Evolutionary conservation across 1,140 invertebrate species (phyloP).

Genomic region (Ylistrum balloti): DNA sequence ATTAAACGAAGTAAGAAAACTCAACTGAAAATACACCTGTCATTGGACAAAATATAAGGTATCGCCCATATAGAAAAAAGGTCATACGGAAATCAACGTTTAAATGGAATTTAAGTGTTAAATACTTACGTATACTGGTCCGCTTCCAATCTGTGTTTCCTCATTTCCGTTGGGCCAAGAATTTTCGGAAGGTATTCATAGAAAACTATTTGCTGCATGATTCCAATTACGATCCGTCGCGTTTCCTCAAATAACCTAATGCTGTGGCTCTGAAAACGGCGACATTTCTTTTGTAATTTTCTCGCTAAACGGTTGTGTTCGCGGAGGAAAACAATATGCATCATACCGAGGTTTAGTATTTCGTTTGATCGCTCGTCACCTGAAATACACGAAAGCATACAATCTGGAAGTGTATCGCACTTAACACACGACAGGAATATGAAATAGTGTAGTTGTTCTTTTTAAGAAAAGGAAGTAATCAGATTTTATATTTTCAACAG

Average conservation of each 20-base stretch:
- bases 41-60: too few species aligned
- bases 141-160: conserved; percentile 86
- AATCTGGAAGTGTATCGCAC: too few species aligned
- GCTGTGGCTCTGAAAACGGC: conserved; percentile 97
- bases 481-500: too few species aligned
- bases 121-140: not conserved
- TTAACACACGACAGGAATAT: too few species aligned
- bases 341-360: conserved; percentile 93
- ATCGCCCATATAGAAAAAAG: too few species aligned
- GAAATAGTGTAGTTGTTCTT: too few species aligned
- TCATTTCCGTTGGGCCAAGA: conserved; percentile 88
- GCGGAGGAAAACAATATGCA: conserved; percentile 98
- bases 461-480: too few species aligned
- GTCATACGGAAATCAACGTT: too few species aligned
- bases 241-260: conserved; percentile 93
- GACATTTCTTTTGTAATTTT: conserved; percentile 85
- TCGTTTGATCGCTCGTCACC: conserved; percentile 95
- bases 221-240: conserved; percentile 96
- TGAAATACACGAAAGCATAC: not conserved
- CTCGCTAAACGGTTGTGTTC: conserved; percentile 97
- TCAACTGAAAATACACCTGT: too few species aligned
- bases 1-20: too few species aligned
- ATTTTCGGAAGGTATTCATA: conserved; percentile 95
- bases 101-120: too few species aligned
- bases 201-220: conserved; percentile 98